Conservation (phyloP, 2,888 invertebrate species). For the Arge pagana region DNA sequence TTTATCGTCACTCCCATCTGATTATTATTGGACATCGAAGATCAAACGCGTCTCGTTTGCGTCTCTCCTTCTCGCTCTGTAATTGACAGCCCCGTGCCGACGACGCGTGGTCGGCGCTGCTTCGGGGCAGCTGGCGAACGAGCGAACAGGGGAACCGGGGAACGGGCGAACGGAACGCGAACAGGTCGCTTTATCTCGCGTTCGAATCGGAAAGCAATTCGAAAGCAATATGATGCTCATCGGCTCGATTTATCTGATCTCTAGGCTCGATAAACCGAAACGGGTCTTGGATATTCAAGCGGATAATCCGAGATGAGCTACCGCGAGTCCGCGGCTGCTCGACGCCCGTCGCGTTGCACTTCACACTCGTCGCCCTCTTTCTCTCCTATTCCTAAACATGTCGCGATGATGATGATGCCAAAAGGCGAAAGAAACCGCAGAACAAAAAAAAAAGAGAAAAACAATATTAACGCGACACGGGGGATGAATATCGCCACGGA, state of each 20-base stretch:
- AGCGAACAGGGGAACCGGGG: no score
- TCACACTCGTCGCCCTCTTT: neutral
- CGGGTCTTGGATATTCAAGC: constrained; percentile 39
- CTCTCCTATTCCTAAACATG: neutral
- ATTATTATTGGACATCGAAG: no score
- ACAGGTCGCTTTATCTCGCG: constrained; percentile 43
- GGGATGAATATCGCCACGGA: no score
- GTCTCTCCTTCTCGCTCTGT: no score
- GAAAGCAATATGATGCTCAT: constrained; percentile 54
- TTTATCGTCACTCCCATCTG: no score
- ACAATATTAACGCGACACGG: no score
- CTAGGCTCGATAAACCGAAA: constrained; percentile 41
- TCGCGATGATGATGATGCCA: neutral
- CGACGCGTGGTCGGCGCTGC: no score
- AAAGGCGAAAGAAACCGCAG: no score
- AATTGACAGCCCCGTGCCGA: no score
- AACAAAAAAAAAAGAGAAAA: no score
- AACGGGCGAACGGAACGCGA: neutral
- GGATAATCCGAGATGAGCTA: constrained; percentile 28
- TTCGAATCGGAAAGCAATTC: constrained; percentile 56
- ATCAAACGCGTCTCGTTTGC: no score
- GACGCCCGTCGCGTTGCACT: neutral
- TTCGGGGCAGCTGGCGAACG: no score
- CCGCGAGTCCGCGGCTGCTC: constrained; percentile 5
- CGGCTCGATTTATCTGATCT: constrained; percentile 47